A percentile compares a stretch with the other conserved stretches of the same genome.
These are phyloP conservation scores for Climacteris rufus DNA, from an alignment of 2,113 vertebrate genomes.

Conservation along the genomic window DNA sequence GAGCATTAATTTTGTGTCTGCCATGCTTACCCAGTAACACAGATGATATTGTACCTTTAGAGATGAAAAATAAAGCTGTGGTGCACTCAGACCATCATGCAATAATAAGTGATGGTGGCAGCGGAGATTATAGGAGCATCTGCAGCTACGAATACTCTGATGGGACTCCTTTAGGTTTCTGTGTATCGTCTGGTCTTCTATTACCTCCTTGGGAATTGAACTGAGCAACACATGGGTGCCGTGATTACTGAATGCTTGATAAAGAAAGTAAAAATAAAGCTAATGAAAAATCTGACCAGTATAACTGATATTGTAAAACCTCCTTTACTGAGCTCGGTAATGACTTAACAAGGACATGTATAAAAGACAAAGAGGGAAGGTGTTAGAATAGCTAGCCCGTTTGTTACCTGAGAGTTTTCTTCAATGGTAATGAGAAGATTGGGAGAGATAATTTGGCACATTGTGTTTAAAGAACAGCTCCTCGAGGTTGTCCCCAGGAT, in stretches of 20 bases:
- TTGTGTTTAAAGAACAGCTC: background rate
- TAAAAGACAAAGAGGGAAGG: background rate
- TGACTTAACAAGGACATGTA: background rate
- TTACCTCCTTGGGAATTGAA: background rate
- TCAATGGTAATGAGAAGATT: conserved; percentile 17
- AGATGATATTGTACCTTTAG: background rate
- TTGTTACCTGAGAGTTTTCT: conserved; percentile 17
- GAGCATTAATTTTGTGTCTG: background rate
- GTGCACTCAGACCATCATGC: background rate
- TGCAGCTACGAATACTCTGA: conserved; percentile 14
- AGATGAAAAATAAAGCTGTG: background rate
- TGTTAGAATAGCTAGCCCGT: background rate
- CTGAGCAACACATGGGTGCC: conserved; percentile 5
- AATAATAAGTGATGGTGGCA: conserved; percentile 8
- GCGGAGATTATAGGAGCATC: background rate
- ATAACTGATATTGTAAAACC: background rate
- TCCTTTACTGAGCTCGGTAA: background rate
- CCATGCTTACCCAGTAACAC: background rate
- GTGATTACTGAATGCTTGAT: background rate
- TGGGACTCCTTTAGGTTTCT: conserved; percentile 12
- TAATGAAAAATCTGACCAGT: background rate
- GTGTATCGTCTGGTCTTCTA: background rate
- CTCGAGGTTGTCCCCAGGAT: background rate
- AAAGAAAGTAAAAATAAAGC: background rate
- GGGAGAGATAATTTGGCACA: background rate